Evolutionary conservation across 2,797 vertebrate species (phyloP), one percentile per base, ranked within the genome.

Genomic region (Triplophysa yarkandensis): DNA sequence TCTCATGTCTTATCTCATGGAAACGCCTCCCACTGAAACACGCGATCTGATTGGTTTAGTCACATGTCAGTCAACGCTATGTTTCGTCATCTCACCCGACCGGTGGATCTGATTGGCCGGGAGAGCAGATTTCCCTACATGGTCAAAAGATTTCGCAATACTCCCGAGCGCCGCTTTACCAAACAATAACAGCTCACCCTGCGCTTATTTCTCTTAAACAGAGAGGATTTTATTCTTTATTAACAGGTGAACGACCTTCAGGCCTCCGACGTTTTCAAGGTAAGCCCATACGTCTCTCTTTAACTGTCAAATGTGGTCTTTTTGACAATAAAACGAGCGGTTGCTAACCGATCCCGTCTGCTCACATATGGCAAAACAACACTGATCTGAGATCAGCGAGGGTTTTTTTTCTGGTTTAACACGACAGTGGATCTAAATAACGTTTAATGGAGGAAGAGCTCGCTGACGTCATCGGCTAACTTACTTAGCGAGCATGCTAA

Each of bases 111-210:
- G 83, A 91, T 90, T 92, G 91, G 92, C 60, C 78, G 23, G 44
- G 2, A 13, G 23, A 4, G 34, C 66, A 88, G 74, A 90, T 90
- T 79, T 84, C 91, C 91, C 83, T 92, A 92, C 86, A 92, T 88
- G 91, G 91, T 84, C 83, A 90, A 83, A 74, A 83, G 86, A 92
- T 93, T 92, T 92, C 91, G 91, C 91, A 93, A 93, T 92, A 88
- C 77, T 82, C 62, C 60, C 68, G 68, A 76, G 48, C 79, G 82
- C 71, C 83, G 79, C 83, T 88, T 87, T 87, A 86, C 86, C 78
- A 92, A 92, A 93, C 90, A 92, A 92, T 90, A 91, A 91, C 88
- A 92, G 76, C 76, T 83, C 77, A n/a, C 74, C 60, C 81, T 71
- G 16, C 50, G 68, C 78, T 55, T 82, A 67, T 68, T 80, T 79